Percentiles rank a stretch among this genome's conserved stretches.
phyloP scores from a whole-genome alignment of 1,140 invertebrate genomes.

The Aleiodes sp. region DNA sequence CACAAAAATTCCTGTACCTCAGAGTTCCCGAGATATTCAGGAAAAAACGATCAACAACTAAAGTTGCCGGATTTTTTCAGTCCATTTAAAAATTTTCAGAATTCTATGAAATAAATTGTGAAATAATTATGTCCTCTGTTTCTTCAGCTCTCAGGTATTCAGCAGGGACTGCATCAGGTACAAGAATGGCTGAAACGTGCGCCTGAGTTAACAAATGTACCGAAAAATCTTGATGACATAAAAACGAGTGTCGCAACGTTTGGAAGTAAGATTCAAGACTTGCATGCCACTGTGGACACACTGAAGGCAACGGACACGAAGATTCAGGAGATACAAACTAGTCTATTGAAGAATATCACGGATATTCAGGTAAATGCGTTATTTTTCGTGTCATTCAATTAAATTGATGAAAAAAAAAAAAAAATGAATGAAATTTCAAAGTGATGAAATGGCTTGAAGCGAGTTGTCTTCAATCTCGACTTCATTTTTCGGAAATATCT shows the following conservation, averaged over 20 bases:
- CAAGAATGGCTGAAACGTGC: slow-evolving; percentile 68
- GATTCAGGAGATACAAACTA: slow-evolving; percentile 55
- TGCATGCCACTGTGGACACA: slow-evolving; percentile 53
- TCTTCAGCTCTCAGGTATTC: slow-evolving; percentile 60
- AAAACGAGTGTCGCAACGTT: slow-evolving; percentile 69
- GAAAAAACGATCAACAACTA: no score
- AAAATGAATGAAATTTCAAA: neutral
- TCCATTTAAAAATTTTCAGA: no score
- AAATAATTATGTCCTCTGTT: no score
- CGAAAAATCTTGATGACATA: slow-evolving; percentile 65
- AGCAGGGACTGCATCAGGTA: slow-evolving; percentile 66
- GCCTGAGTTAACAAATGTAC: slow-evolving; percentile 69
- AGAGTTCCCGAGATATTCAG: no score
- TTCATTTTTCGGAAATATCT: no score
- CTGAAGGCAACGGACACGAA: slow-evolving; percentile 57
- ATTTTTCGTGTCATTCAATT: neutral
- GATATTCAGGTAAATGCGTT: slow-evolving; percentile 56
- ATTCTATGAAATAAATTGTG: no score
- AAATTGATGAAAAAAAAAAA: neutral
- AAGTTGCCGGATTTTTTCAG: no score
- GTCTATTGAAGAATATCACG: slow-evolving; percentile 59
- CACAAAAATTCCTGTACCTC: no score
- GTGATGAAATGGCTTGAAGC: neutral
- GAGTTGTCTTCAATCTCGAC: no score
- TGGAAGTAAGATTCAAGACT: slow-evolving; percentile 68